These are phyloP conservation scores for Aphrophora alni DNA, from an alignment of 2,888 invertebrate genomes.

Conservation along the genomic window DNA sequence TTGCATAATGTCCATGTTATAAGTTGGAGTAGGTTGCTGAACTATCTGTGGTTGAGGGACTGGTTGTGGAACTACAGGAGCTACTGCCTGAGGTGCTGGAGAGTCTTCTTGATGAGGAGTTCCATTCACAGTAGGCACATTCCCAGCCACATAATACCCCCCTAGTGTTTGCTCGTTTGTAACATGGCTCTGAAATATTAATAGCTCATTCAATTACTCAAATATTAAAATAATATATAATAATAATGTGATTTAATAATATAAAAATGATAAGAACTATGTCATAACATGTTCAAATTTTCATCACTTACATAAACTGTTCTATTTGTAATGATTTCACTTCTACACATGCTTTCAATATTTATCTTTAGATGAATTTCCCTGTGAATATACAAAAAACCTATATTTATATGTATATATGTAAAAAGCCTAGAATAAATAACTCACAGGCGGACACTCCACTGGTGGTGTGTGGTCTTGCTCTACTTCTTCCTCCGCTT, in stretches of 20 bases:
- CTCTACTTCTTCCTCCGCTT: conserved; percentile 67
- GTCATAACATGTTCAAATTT: no score
- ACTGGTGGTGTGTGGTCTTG: conserved; percentile 40
- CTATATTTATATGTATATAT: no score
- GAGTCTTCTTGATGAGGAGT: conserved; percentile 57
- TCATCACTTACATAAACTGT: no score
- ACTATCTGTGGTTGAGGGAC: neutral
- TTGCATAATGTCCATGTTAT: conserved; percentile 17
- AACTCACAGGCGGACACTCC: conserved; percentile 38
- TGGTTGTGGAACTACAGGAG: conserved; percentile 45
- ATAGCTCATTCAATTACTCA: neutral
- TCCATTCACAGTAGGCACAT: conserved; percentile 54
- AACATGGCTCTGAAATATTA: neutral
- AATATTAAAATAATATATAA: no score
- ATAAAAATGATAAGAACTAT: no score
- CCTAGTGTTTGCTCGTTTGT: neutral
- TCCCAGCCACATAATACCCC: neutral
- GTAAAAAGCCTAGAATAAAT: no score
- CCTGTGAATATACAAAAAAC: no score
- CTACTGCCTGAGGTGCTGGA: conserved; percentile 40
- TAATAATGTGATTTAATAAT: no score
- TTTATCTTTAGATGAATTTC: no score
- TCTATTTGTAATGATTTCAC: no score
- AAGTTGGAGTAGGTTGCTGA: conserved; percentile 4
- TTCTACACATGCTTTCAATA: no score